Percentiles rank a stretch among this genome's conserved stretches.
Evolutionary conservation across 2,113 vertebrate genomes (phyloP).

Genomic region (Melanerpes formicivorus): DNA sequence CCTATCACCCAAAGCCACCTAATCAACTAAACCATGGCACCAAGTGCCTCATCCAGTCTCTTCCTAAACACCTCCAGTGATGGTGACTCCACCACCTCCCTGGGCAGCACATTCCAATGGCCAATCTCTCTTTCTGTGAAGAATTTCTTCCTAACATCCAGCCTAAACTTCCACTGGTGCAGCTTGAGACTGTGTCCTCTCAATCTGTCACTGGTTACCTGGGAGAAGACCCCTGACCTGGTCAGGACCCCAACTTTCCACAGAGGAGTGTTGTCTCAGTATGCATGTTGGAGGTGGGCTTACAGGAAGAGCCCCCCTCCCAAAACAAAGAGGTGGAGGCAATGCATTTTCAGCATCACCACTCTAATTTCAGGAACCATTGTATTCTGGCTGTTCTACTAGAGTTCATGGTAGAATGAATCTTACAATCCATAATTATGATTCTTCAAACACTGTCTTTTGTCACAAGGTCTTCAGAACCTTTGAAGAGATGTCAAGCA

Average conservation of each 20-base stretch:
- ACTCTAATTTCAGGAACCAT: neutral
- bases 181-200: too few species aligned
- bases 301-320: neutral
- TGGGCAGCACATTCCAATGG: too few species aligned
- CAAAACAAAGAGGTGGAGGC: neutral
- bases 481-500: slow-evolving; percentile 21
- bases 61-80: too few species aligned
- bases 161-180: too few species aligned
- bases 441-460: slow-evolving; percentile 3
- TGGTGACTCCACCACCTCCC: too few species aligned
- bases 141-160: too few species aligned
- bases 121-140: too few species aligned
- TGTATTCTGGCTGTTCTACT: neutral
- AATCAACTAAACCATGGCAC: too few species aligned
- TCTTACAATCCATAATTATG: neutral
- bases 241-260: neutral
- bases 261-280: neutral
- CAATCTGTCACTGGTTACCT: too few species aligned
- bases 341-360: neutral
- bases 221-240: too few species aligned
- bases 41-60: too few species aligned
- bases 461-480: slow-evolving; percentile 6
- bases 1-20: too few species aligned
- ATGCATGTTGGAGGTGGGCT: neutral
- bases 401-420: neutral